Conservation (phyloP, 2,797 vertebrate species). For the Gallinago nigripennis region DNA sequence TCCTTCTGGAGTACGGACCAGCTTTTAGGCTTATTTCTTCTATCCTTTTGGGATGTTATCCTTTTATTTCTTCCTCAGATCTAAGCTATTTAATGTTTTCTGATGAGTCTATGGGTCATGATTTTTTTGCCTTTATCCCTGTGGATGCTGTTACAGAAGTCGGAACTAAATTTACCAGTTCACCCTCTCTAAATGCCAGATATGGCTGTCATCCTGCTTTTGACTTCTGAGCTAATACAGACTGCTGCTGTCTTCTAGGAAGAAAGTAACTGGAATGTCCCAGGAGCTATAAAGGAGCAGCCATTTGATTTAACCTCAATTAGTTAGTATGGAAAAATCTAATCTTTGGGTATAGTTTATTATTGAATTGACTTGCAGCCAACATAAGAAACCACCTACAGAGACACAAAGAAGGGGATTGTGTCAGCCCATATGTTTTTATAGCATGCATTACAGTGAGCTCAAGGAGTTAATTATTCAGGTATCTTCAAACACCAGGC, state of each 20-base stretch:
- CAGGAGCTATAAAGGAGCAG: neutral
- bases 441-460: neutral
- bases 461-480: neutral
- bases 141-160: neutral
- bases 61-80: neutral
- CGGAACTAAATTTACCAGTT: neutral
- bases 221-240: neutral
- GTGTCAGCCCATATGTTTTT: neutral
- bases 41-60: neutral
- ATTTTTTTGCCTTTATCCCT: neutral
- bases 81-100: neutral
- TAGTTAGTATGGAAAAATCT: slow-evolving; percentile 2
- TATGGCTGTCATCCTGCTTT: neutral
- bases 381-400: neutral
- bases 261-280: neutral
- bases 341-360: neutral
- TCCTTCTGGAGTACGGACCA: neutral
- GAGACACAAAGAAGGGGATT: neutral
- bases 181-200: neutral
- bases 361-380: neutral
- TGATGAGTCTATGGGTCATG: neutral
- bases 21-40: neutral
- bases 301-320: neutral
- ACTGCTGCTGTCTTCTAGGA: neutral
- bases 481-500: neutral